Percentiles rank a stretch among this genome's conserved stretches.
These are phyloP conservation scores for Adelognathus sp. DNA, from an alignment of 2,888 invertebrate species.

Conservation along the genomic window DNA sequence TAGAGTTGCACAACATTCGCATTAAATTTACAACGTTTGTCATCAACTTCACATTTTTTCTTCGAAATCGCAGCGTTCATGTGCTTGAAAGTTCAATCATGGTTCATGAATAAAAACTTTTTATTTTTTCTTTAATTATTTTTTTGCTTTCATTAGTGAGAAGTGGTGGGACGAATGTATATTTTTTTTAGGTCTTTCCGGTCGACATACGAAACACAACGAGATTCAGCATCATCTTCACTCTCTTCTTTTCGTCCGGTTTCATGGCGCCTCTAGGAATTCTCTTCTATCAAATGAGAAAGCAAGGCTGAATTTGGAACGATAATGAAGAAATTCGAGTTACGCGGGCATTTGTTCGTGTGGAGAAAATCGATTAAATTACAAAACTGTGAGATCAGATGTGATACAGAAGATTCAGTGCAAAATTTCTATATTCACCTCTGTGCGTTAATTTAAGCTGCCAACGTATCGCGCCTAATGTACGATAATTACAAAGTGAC, in stretches of 20 bases:
- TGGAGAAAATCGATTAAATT: background rate
- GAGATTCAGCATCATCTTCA: constrained; percentile 46
- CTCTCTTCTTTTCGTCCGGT: constrained; percentile 44
- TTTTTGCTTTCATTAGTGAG: too few species aligned
- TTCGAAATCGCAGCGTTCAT: too few species aligned
- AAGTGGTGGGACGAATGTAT: too few species aligned
- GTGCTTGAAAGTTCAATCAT: too few species aligned
- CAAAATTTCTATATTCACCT: too few species aligned
- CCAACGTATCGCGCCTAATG: too few species aligned
- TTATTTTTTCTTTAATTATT: constrained; percentile 30
- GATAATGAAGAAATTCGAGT: background rate
- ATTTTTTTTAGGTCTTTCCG: constrained; percentile 49
- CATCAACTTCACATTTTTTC: too few species aligned
- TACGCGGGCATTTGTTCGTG: background rate
- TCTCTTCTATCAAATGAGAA: constrained; percentile 47
- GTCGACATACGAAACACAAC: constrained; percentile 49
- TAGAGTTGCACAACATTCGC: too few species aligned
- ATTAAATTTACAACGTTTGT: too few species aligned
- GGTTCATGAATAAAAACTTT: background rate
- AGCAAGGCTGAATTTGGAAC: constrained; percentile 29
- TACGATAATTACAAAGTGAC: too few species aligned
- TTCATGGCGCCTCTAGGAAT: constrained; percentile 28
- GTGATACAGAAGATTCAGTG: background rate
- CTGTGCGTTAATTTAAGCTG: too few species aligned
- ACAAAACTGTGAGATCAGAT: background rate